Conservation (phyloP, 2,888 invertebrate genomes). For the Rhagonycha lutea region DNA sequence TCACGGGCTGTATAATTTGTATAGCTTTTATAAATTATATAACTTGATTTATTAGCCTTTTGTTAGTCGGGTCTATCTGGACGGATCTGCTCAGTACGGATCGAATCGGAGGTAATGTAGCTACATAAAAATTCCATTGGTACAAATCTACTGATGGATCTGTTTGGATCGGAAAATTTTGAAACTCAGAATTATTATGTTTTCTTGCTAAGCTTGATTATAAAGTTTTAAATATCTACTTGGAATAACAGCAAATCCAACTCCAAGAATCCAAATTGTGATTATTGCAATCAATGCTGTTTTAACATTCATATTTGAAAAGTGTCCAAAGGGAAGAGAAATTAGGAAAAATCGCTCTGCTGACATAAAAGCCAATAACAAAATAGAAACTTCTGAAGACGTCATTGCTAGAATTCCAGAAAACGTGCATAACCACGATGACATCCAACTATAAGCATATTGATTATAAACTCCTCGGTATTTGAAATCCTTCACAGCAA, state of each 20-base stretch:
- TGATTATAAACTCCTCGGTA: constrained; percentile 63
- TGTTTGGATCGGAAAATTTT: no score
- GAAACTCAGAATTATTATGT: no score
- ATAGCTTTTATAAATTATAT: no score
- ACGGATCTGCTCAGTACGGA: no score
- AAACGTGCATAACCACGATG: constrained; percentile 66
- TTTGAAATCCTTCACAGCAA: constrained; percentile 64
- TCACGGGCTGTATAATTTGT: no score
- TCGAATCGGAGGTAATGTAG: no score
- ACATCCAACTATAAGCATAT: constrained; percentile 66
- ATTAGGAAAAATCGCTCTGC: constrained; percentile 69
- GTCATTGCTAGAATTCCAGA: constrained; percentile 68
- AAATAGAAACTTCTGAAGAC: constrained; percentile 71
- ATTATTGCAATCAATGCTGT: constrained; percentile 59
- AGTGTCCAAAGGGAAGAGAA: constrained; percentile 62
- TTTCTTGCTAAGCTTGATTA: no score
- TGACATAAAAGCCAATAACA: constrained; percentile 71
- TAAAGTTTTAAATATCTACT: constrained; percentile 46
- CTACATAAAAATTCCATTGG: no score
- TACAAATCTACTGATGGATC: no score
- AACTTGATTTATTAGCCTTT: no score
- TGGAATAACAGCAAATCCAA: constrained; percentile 66
- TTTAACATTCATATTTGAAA: constrained; percentile 59
- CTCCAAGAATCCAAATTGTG: constrained; percentile 65
- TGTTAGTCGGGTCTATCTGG: no score